A percentile compares a stretch with the other conserved stretches of the same genome.
Evolutionary conservation across 2,113 vertebrate genomes (phyloP).

Genomic region (Malurus cyaneus): DNA sequence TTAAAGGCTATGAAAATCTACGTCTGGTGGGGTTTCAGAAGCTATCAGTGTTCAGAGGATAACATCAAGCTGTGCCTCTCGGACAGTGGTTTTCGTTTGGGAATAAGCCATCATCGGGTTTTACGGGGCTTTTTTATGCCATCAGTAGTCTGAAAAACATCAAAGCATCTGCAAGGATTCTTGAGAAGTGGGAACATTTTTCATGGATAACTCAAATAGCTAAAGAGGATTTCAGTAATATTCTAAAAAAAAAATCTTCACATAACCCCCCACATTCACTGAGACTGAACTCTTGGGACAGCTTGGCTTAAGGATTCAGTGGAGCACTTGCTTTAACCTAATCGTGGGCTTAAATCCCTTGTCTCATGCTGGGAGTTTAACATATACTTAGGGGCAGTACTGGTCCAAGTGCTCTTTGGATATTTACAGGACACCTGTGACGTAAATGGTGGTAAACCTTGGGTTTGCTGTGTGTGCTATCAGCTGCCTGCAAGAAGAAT

Average conservation of each 20-base stretch:
- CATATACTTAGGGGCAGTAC: fast-evolving
- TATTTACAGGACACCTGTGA: not conserved
- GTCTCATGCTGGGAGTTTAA: not conserved
- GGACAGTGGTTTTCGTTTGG: not conserved
- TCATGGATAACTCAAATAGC: not conserved
- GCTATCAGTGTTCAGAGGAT: not conserved
- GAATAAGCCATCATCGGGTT: not conserved
- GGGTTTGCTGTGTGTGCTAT: not conserved
- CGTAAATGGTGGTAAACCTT: not conserved
- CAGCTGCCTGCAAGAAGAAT: not conserved
- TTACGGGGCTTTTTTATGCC: not conserved
- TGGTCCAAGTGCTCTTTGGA: not conserved
- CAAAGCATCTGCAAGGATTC: constrained; percentile 13
- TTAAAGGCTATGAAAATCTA: not conserved
- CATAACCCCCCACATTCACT: not conserved
- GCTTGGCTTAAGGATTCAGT: not conserved
- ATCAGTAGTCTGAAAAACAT: constrained; percentile 1
- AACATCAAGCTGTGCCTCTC: not conserved
- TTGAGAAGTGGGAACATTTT: not conserved
- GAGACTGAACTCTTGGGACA: not conserved
- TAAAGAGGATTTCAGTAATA: constrained; percentile 15
- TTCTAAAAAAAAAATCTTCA: not conserved
- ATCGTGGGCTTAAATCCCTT: not conserved
- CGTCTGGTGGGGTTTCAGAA: not conserved
- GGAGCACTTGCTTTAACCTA: not conserved